Percentiles rank a stretch among this genome's conserved stretches.
Evolutionary conservation across 2,797 vertebrate species (phyloP).

Genomic region (Megalops cyprinoides): DNA sequence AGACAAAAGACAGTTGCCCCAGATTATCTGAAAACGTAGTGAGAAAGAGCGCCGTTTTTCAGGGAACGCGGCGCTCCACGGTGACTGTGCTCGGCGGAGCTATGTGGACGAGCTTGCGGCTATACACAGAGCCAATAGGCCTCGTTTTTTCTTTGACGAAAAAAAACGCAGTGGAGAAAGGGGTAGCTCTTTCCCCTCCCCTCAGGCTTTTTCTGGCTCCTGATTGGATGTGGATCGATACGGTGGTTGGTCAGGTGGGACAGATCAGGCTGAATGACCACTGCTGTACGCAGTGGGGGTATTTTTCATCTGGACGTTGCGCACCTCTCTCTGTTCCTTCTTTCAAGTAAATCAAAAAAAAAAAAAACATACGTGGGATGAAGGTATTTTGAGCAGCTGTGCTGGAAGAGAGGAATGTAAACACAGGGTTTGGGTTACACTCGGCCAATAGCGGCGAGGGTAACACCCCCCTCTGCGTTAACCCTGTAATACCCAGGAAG

Average conservation of each 20-base stretch:
- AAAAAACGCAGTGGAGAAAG: background rate
- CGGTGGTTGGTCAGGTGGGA: no score
- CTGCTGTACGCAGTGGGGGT: background rate
- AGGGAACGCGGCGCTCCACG: no score
- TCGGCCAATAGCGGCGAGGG: slow-evolving; percentile 15
- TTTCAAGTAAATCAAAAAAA: slow-evolving; percentile 7
- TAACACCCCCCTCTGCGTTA: slow-evolving; percentile 3
- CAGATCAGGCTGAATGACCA: background rate
- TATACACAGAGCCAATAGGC: no score
- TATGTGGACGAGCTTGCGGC: no score
- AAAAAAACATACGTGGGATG: slow-evolving; percentile 7
- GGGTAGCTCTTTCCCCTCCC: no score
- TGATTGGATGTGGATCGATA: no score
- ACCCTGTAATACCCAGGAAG: slow-evolving; percentile 10
- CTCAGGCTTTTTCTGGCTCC: no score
- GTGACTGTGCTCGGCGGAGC: no score
- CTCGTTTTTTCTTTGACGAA: no score
- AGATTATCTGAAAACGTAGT: background rate
- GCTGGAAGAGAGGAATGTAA: slow-evolving; percentile 34
- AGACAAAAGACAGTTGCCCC: background rate
- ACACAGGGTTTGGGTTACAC: slow-evolving; percentile 21
- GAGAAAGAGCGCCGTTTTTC: background rate
- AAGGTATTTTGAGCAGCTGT: slow-evolving; percentile 27
- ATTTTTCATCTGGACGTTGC: background rate
- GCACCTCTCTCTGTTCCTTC: background rate